Percentiles rank a stretch among this genome's conserved stretches.
Conservation (phyloP, 2,888 invertebrate species). For the Acrocyrtus sp. region DNA sequence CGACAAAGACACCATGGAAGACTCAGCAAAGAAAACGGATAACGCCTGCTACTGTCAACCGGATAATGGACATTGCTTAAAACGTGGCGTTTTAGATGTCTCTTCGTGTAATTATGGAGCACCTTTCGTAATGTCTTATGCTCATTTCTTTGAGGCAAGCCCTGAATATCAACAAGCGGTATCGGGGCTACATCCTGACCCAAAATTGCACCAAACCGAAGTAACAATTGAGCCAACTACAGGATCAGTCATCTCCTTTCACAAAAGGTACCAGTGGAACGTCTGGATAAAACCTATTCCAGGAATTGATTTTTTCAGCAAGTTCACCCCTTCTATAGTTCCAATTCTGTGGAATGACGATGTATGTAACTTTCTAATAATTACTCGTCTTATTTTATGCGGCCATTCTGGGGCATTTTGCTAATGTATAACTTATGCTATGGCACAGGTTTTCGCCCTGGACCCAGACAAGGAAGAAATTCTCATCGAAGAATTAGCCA, state of each 20-base stretch:
- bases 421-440: background rate
- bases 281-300: conserved; percentile 43
- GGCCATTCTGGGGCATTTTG: too few relatives aligned
- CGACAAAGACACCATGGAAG: conserved; percentile 27
- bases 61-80: conserved; percentile 44
- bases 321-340: conserved; percentile 20
- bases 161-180: conserved; percentile 35
- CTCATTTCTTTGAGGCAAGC: conserved; percentile 46
- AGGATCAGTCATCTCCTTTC: conserved; percentile 43
- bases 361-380: conserved; percentile 15
- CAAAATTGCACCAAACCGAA: conserved; percentile 20
- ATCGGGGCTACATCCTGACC: conserved; percentile 36
- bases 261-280: conserved; percentile 51
- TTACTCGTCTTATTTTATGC: background rate
- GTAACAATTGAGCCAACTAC: conserved; percentile 45
- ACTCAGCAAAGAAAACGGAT: conserved; percentile 16
- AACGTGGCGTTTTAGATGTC: conserved; percentile 53
- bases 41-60: conserved; percentile 48
- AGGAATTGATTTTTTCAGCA: conserved; percentile 45
- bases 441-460: conserved; percentile 38
- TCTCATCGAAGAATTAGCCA: conserved; percentile 49
- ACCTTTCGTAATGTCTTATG: conserved; percentile 47
- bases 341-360: conserved; percentile 54
- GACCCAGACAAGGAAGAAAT: conserved; percentile 53
- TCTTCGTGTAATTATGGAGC: conserved; percentile 52